phyloP scores from a whole-genome alignment of 2,113 vertebrate species.

The Gnathonemus longibarbis region DNA sequence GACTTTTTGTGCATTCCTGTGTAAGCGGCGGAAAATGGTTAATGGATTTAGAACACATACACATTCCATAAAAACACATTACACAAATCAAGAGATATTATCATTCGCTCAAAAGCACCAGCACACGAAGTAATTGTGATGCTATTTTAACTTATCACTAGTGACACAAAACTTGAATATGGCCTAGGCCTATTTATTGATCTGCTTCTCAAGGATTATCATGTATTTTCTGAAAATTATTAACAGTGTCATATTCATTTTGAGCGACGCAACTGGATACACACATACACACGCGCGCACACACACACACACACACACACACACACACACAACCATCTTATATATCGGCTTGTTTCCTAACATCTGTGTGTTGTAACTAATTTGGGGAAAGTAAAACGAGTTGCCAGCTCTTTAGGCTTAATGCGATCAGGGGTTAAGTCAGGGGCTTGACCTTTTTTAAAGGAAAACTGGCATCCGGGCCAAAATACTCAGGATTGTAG shows the following conservation, averaged over 20 bases:
- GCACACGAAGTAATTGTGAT: background rate
- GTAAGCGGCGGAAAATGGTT: conserved; percentile 28
- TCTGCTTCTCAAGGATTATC: background rate
- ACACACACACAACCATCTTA: background rate
- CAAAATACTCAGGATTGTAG: too few species aligned
- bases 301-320: too few species aligned
- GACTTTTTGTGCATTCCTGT: conserved; percentile 97
- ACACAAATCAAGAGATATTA: background rate
- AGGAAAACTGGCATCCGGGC: too few species aligned
- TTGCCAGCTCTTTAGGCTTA: background rate
- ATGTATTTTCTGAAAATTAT: background rate
- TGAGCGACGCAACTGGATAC: background rate
- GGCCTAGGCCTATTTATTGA: background rate
- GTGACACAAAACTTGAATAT: background rate
- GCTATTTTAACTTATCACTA: background rate
- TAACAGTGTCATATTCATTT: background rate
- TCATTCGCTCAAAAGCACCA: background rate
- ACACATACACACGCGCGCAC: too few species aligned
- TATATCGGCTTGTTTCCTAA: background rate
- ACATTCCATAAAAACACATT: background rate
- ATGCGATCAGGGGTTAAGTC: background rate
- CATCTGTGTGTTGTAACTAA: background rate
- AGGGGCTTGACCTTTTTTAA: too few species aligned
- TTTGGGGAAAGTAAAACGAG: background rate
- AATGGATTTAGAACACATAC: background rate